Evolutionary conservation across 1,140 invertebrate genomes (phyloP), one percentile per base, ranked within the genome.

Genomic region (Magallana angulata): DNA sequence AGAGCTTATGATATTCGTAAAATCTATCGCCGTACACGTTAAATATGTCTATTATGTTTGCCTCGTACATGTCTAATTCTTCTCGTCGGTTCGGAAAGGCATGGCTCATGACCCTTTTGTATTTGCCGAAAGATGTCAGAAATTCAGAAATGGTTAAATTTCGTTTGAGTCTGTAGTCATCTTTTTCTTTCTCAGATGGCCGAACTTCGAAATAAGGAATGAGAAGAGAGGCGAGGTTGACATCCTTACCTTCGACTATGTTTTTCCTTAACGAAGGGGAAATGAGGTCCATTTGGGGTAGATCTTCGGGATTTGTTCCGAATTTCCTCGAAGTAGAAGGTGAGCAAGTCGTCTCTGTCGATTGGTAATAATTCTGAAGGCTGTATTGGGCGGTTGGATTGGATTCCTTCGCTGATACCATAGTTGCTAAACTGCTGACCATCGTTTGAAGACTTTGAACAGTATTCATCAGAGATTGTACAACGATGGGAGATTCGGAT

Each of bases 231-330:
- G 80, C 57, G 0, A 86, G 58, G 18, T 86, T 86, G 57, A 86
- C 80, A 18, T 86, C 76, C 76, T 62, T 86, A 82, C 76, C 30
- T n/a, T 86, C 80, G 5, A 86, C 24, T 24, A 86, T 82, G 16
- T 86, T 80, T 64, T 86, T 82, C 48, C 30, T 62, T 0, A 86
- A 18, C 3, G 85, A 82, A 8, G 57, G 24, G 14, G 85, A 57
- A 8, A 86, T 30, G 9, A 24, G 57, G 18, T 86, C 85, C 85
- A 86, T 86, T 56, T 82, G 18, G 5, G 85, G 85, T 18, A 86
- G 30, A 12, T 86, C 85, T 59, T 86, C 30, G 0, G 85, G 64
- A n/a, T 68, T 68, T 8, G 64, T 68, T 14, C 64, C 64, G 64
- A 68, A 68, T 68, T 68, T 68, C 64, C 16, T 68, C 64, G 7